Evolutionary conservation across 1,140 invertebrate species (phyloP).

Genomic region (Halotydeus destructor): DNA sequence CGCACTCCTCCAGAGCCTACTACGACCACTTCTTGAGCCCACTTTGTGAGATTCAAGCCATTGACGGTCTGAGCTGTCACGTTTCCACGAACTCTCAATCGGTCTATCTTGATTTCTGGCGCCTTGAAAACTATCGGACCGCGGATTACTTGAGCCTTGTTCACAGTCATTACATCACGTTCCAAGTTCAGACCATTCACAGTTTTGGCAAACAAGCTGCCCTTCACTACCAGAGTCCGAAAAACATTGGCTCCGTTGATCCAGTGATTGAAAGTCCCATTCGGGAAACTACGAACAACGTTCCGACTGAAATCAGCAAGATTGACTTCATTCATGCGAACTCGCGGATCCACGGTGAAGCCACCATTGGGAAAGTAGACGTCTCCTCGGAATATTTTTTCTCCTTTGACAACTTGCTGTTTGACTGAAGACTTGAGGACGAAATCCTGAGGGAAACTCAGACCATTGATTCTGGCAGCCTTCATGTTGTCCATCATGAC

Average conservation of each 20-base stretch:
- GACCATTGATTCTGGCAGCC: not conserved
- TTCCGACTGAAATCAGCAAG: not conserved
- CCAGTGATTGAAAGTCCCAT: not conserved
- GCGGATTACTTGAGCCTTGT: not conserved
- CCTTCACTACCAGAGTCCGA: not conserved
- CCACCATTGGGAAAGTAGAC: not conserved
- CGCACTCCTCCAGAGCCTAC: not conserved
- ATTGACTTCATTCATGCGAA: not conserved
- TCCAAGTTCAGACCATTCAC: not conserved
- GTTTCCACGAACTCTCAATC: not conserved
- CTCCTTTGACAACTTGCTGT: not conserved
- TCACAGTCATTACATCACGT: not conserved
- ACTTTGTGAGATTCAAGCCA: not conserved
- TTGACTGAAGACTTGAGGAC: not conserved
- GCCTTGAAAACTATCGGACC: not conserved
- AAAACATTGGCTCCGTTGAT: not conserved
- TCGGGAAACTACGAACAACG: not conserved
- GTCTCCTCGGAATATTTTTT: not conserved
- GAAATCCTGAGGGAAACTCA: conserved; percentile 1
- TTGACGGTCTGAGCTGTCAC: not conserved
- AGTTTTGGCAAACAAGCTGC: not conserved
- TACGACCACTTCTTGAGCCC: not conserved
- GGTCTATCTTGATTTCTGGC: not conserved
- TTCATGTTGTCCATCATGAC: not conserved
- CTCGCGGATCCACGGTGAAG: no score